phyloP scores from a whole-genome alignment of 1,140 invertebrate species.

The Saccostrea cuccullata region DNA sequence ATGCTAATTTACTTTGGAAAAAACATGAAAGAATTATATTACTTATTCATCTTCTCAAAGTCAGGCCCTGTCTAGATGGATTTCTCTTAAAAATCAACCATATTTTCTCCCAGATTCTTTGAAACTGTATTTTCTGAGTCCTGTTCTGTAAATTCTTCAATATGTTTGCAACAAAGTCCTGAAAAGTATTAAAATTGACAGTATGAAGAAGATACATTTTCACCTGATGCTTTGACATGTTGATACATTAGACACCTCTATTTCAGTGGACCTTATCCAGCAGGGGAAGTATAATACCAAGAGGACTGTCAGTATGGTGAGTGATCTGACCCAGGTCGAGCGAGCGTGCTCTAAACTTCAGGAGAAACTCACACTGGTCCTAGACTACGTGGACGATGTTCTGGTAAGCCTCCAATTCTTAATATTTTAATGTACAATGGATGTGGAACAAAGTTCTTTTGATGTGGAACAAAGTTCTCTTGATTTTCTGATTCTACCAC shows the following conservation, averaged over 20 bases:
- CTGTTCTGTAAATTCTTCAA: not conserved
- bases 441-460: not conserved
- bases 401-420: conserved; percentile 73
- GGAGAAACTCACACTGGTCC: conserved; percentile 87
- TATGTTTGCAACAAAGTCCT: not conserved
- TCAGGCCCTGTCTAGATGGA: too few species aligned
- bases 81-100: too few species aligned
- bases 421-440: not conserved
- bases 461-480: too few species aligned
- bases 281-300: conserved; percentile 78
- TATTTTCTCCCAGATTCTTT: too few species aligned
- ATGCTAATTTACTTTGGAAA: not conserved
- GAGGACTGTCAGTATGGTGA: conserved; percentile 86
- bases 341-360: conserved; percentile 89
- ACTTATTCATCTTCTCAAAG: too few species aligned
- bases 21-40: too few species aligned
- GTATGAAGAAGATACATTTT: not conserved
- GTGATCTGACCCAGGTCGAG: conserved; percentile 91
- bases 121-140: not conserved
- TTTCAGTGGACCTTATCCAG: conserved; percentile 83
- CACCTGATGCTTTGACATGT: not conserved
- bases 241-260: conserved; percentile 12
- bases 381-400: conserved; percentile 91
- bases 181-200: not conserved
- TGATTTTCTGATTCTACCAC: too few species aligned